Evolutionary conservation across 2,888 invertebrate species (phyloP).

Genomic region (Melinaea marsaeus): DNA sequence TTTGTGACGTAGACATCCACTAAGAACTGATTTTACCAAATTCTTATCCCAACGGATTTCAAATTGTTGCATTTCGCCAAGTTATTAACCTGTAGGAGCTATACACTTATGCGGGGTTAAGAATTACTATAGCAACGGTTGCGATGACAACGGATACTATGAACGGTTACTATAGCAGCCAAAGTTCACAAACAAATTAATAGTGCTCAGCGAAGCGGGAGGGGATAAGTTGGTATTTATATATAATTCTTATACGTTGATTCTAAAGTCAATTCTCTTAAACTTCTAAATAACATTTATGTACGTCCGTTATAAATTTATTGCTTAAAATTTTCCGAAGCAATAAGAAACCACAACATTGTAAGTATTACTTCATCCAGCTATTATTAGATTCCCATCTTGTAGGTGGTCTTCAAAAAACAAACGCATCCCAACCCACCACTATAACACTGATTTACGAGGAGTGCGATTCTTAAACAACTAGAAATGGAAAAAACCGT

Average conservation of each 20-base stretch:
- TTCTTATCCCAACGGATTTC: too few relatives aligned
- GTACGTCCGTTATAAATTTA: conserved; percentile 1
- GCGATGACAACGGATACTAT: too few relatives aligned
- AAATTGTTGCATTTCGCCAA: too few relatives aligned
- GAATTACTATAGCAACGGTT: too few relatives aligned
- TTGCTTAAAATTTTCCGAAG: conserved; percentile 6
- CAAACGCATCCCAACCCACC: conserved; percentile 33
- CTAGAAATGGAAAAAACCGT: conserved; percentile 46
- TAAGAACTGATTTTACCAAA: background rate
- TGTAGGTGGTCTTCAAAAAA: conserved; percentile 29
- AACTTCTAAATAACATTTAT: background rate
- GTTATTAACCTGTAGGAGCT: too few relatives aligned
- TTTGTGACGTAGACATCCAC: background rate
- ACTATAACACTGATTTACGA: conserved; percentile 54
- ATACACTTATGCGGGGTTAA: too few relatives aligned
- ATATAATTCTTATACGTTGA: too few relatives aligned
- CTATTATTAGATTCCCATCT: conserved; percentile 10
- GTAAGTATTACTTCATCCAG: conserved; percentile 1
- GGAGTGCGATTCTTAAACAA: conserved; percentile 48
- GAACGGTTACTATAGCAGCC: too few relatives aligned
- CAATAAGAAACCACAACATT: conserved; percentile 6
- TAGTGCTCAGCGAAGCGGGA: too few relatives aligned
- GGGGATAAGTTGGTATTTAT: too few relatives aligned
- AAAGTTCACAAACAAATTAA: too few relatives aligned
- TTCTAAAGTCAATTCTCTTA: too few relatives aligned